phyloP scores from a whole-genome alignment of 1,140 invertebrate genomes.

The Lamellibrachia luymesi region DNA sequence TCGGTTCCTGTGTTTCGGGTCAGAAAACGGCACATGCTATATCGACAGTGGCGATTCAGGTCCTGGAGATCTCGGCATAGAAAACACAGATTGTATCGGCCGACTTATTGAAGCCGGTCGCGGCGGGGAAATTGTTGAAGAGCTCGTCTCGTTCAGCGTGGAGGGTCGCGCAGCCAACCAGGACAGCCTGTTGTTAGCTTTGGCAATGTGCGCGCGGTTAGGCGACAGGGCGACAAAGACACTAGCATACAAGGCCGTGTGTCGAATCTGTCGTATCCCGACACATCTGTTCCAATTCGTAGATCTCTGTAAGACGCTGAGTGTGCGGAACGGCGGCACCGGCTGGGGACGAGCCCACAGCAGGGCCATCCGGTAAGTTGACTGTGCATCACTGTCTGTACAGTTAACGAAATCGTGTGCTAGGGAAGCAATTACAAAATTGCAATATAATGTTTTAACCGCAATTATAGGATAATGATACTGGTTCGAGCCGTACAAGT shows the following conservation, averaged over 20 bases:
- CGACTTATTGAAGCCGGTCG: background rate
- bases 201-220: slow-evolving; percentile 60
- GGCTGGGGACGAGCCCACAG: slow-evolving; percentile 65
- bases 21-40: slow-evolving; percentile 36
- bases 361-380: slow-evolving; percentile 52
- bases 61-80: background rate
- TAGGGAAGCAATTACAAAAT: no score
- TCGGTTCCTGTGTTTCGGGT: slow-evolving; percentile 52
- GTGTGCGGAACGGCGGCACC: slow-evolving; percentile 28
- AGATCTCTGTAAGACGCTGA: slow-evolving; percentile 61
- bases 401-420: no score
- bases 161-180: slow-evolving; percentile 37
- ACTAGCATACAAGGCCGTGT: background rate
- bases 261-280: slow-evolving; percentile 32
- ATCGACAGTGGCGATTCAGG: background rate
- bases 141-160: slow-evolving; percentile 26
- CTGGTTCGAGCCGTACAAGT: no score
- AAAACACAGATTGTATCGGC: background rate
- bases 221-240: background rate
- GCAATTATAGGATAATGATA: no score
- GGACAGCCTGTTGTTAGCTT: slow-evolving; percentile 63
- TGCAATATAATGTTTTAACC: no score
- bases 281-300: slow-evolving; percentile 65
- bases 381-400: background rate
- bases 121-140: slow-evolving; percentile 27